Evolutionary conservation across 2,888 invertebrate species (phyloP).

Genomic region (Orchestes rusci): DNA sequence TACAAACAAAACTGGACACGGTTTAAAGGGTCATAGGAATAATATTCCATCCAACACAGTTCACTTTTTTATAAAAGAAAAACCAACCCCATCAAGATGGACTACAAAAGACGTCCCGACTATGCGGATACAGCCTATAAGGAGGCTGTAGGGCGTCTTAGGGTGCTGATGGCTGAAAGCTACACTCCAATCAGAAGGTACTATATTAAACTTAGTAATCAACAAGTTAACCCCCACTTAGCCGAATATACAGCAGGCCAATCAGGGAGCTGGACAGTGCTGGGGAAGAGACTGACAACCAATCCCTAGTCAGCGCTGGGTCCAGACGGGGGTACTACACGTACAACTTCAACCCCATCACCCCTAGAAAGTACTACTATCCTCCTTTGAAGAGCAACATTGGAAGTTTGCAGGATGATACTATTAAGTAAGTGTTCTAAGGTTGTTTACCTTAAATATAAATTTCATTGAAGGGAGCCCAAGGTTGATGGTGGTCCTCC

Average conservation of each 20-base stretch:
- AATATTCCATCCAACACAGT: too few species aligned
- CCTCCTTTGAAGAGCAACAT: constrained; percentile 26
- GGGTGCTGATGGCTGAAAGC: constrained; percentile 70
- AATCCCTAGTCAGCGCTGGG: constrained; percentile 44
- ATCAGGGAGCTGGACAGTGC: constrained; percentile 47
- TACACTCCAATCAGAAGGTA: constrained; percentile 46
- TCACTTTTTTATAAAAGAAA: too few species aligned
- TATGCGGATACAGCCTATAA: constrained; percentile 79
- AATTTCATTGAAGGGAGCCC: constrained; percentile 24
- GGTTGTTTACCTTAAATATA: too few species aligned
- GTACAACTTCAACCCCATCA: constrained; percentile 28
- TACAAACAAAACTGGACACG: constrained; percentile 21
- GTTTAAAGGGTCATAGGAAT: not conserved
- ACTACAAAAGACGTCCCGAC: constrained; percentile 57
- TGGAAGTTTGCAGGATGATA: constrained; percentile 13
- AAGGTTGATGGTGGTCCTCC: constrained; percentile 46
- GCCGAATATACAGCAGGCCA: constrained; percentile 29
- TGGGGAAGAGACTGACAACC: constrained; percentile 54
- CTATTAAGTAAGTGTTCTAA: too few species aligned
- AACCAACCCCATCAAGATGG: too few species aligned
- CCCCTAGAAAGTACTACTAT: constrained; percentile 31
- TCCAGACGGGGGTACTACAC: constrained; percentile 31
- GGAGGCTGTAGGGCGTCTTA: constrained; percentile 73
- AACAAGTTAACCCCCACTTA: not conserved
- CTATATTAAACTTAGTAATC: not conserved